Evolutionary conservation across 2,888 invertebrate genomes (phyloP).

Genomic region (Zygothrica quintamaculata): DNA sequence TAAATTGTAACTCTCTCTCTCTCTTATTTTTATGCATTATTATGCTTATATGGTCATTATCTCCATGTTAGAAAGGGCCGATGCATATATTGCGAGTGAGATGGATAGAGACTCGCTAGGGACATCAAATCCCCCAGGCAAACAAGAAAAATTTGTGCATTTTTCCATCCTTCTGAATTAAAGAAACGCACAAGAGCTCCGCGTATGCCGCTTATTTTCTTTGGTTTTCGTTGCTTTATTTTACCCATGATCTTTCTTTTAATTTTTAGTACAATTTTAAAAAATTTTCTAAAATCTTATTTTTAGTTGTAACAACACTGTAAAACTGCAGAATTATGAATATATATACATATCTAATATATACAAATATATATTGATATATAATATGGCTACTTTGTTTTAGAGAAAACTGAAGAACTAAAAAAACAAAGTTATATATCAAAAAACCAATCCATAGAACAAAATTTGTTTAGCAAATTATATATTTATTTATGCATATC

Average conservation of each 20-base stretch:
- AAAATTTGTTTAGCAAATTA: neutral
- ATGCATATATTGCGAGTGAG: conserved; percentile 48
- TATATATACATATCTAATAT: no score
- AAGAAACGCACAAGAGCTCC: conserved; percentile 24
- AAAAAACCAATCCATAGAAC: neutral
- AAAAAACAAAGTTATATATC: neutral
- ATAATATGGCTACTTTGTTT: neutral
- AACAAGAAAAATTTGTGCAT: conserved; percentile 38
- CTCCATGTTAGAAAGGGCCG: conserved; percentile 54
- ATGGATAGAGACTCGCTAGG: conserved; percentile 40
- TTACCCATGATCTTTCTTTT: no score
- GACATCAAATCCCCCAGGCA: conserved; percentile 48
- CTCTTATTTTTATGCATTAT: no score
- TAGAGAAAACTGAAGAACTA: neutral
- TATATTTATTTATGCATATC: conserved; percentile 16
- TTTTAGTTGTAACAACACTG: no score
- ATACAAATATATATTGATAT: no score
- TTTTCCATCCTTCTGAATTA: conserved; percentile 33
- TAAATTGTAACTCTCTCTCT: no score
- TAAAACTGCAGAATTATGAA: no score
- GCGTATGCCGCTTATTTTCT: neutral
- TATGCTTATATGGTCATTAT: neutral
- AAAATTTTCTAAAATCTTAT: no score
- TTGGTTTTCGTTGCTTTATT: no score
- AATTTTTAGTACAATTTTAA: no score